Evolutionary conservation across 2,888 invertebrate species (phyloP).

Genomic region (Apotomis capreana): DNA sequence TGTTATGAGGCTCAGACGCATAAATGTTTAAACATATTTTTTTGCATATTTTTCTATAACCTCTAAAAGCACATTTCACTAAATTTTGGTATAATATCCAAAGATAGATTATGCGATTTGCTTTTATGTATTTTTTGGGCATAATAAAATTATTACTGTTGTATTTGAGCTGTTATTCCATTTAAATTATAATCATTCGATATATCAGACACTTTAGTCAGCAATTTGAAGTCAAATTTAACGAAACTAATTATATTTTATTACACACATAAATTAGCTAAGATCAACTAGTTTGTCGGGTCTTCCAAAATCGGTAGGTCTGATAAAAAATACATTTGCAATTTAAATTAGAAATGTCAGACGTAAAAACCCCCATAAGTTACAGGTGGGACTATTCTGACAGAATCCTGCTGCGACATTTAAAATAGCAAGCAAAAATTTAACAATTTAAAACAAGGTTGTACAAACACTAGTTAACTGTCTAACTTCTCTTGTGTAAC

Average conservation of each 20-base stretch:
- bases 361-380: slow-evolving; percentile 9
- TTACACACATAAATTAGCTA: slow-evolving; percentile 13
- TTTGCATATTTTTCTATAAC: too few relatives aligned
- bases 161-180: too few relatives aligned
- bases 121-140: too few relatives aligned
- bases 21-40: too few relatives aligned
- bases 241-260: slow-evolving; percentile 10
- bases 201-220: not conserved
- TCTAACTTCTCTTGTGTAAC: too few relatives aligned
- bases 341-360: slow-evolving; percentile 20
- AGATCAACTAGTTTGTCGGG: slow-evolving; percentile 14
- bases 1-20: too few relatives aligned
- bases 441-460: not conserved
- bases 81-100: too few relatives aligned
- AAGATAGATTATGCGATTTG: too few relatives aligned
- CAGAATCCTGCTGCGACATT: not conserved
- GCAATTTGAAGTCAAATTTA: slow-evolving; percentile 10
- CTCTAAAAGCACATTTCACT: too few relatives aligned
- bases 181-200: not conserved
- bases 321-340: slow-evolving; percentile 23
- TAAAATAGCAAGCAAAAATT: not conserved
- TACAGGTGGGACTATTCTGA: slow-evolving; percentile 10
- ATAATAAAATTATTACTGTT: too few relatives aligned
- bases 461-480: too few relatives aligned
- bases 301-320: not conserved